phyloP scores from a whole-genome alignment of 2,888 invertebrate genomes.

The Hyppa rectilinea region DNA sequence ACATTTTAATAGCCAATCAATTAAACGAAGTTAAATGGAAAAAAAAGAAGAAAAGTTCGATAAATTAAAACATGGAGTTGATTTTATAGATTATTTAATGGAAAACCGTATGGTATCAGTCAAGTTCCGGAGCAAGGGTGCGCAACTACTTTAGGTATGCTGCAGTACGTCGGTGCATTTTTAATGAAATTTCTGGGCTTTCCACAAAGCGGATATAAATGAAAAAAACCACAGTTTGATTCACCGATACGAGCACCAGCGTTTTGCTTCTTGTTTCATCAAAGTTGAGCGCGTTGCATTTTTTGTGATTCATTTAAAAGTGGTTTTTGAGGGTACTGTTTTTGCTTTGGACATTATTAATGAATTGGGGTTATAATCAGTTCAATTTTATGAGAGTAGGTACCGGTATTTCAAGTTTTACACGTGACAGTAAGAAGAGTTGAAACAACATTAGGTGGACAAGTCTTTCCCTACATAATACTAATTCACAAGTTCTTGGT shows the following conservation, averaged over 20 bases:
- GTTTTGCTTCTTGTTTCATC: slow-evolving; percentile 66
- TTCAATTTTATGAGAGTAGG: slow-evolving; percentile 21
- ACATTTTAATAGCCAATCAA: neutral
- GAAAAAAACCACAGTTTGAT: slow-evolving; percentile 79
- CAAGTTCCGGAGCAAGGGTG: slow-evolving; percentile 64
- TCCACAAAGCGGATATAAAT: slow-evolving; percentile 83
- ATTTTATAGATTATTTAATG: slow-evolving; percentile 34
- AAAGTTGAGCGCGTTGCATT: slow-evolving; percentile 64
- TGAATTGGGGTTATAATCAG: slow-evolving; percentile 41
- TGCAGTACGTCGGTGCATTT: slow-evolving; percentile 69
- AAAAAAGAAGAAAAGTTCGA: neutral
- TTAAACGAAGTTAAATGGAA: neutral
- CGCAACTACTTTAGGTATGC: slow-evolving; percentile 63
- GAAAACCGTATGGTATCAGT: slow-evolving; percentile 58
- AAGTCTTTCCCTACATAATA: neutral
- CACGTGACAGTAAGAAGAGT: neutral
- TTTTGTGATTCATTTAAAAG: slow-evolving; percentile 55
- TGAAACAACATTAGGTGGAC: neutral
- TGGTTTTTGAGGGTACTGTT: slow-evolving; percentile 41
- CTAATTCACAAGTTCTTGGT: neutral
- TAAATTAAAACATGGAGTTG: neutral
- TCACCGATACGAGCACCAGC: slow-evolving; percentile 72
- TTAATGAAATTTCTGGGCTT: slow-evolving; percentile 87
- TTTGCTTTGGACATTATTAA: slow-evolving; percentile 51
- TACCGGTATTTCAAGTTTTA: slow-evolving; percentile 5